Evolutionary conservation across 1,140 invertebrate species (phyloP).

Genomic region (Mercenaria mercenaria): DNA sequence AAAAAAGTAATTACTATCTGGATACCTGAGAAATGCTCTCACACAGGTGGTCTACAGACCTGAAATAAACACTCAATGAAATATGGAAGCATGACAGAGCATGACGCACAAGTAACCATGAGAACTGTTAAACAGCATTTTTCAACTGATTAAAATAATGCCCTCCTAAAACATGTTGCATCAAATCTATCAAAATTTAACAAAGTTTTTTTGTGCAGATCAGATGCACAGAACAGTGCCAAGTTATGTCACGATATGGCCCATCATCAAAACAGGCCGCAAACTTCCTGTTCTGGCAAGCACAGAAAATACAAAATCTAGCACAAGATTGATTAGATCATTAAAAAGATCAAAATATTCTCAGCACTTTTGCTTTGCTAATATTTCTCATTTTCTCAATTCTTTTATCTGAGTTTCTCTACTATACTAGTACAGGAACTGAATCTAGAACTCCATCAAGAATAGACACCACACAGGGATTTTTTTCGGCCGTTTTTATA

Average conservation of each 20-base stretch:
- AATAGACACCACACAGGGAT: too few species aligned
- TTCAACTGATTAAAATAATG: background rate
- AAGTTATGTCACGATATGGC: background rate
- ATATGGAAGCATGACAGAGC: background rate
- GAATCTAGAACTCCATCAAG: too few species aligned
- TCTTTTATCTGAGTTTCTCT: too few species aligned
- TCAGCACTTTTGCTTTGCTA: too few species aligned
- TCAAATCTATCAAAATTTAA: background rate
- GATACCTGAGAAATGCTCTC: background rate
- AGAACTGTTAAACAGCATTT: background rate
- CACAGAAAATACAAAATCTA: background rate
- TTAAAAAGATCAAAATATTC: background rate
- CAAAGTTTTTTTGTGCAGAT: background rate
- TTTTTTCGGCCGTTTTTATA: too few species aligned
- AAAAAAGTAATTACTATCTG: background rate
- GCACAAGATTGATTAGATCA: background rate
- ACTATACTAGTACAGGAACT: too few species aligned
- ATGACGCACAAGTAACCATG: constrained; percentile 11
- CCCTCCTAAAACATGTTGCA: background rate
- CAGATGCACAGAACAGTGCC: background rate
- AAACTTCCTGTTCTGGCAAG: background rate
- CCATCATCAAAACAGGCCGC: background rate
- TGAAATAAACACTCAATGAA: background rate
- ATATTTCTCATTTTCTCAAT: too few species aligned
- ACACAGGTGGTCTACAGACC: background rate